phyloP scores from a whole-genome alignment of 2,888 invertebrate species.

The Punctoribates punctum region DNA sequence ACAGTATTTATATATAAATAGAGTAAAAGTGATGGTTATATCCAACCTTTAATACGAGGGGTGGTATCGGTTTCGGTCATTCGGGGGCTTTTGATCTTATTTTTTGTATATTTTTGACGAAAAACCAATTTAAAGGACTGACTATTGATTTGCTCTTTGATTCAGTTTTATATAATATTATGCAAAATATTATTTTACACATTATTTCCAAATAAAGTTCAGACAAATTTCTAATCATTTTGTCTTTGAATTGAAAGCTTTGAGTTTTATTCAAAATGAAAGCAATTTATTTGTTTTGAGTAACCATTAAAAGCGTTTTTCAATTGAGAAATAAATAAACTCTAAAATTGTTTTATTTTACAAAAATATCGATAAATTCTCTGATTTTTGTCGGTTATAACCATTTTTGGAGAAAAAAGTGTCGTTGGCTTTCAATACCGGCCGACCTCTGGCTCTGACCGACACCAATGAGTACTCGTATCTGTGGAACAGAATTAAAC shows the following conservation, averaged over 20 bases:
- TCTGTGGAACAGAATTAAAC: too few species aligned
- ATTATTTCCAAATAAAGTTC: not conserved
- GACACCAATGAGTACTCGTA: too few species aligned
- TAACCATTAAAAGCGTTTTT: too few species aligned
- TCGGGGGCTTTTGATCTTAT: not conserved
- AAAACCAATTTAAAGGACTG: not conserved
- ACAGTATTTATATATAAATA: slow-evolving; percentile 13
- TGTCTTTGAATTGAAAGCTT: too few species aligned
- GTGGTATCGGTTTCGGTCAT: slow-evolving; percentile 16
- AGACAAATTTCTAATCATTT: not conserved
- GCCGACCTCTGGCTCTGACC: too few species aligned
- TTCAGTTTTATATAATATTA: slow-evolving; percentile 27
- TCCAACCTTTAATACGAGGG: not conserved
- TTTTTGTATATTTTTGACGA: slow-evolving; percentile 8
- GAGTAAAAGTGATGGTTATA: not conserved
- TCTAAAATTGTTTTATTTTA: not conserved
- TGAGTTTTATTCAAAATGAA: too few species aligned
- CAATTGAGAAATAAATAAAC: not conserved
- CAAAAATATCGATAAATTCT: not conserved
- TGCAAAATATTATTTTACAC: slow-evolving; percentile 4
- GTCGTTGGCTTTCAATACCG: too few species aligned
- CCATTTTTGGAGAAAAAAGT: too few species aligned
- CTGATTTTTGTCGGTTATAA: not conserved
- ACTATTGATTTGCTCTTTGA: slow-evolving; percentile 13
- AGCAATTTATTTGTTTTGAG: not conserved